Base-by-base conservation (phyloP, 2,888 invertebrate genomes). In the Tipula lateralis region DNA sequence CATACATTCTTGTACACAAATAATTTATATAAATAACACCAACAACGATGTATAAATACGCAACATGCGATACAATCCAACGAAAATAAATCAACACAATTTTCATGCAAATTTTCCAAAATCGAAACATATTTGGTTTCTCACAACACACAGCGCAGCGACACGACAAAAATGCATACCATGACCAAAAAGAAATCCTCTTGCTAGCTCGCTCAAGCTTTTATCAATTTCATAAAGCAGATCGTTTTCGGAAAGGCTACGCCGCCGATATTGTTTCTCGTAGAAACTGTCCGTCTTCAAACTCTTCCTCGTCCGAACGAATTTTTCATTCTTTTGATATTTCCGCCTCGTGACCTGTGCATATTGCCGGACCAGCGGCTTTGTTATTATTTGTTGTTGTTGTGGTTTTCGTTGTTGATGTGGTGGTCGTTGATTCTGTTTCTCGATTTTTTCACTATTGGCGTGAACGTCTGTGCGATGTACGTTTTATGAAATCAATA, bases 181-280 rank as follows among this genome's bases (percentile, higher is more conserved):
- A 88, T 88, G 88, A 87, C 89, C 90, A 89, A 92, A 91, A 88
- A 94, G 91, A 90, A 94, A 94, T 88, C 93, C 93, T 88, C 91
- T 92, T 87, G 93, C 92, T 88, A 92, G 88, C 87, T 88, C 88
- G 4, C 89, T 89, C 87, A 92, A 91, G 86, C 92, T 91, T 86
- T 91, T 91, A 90, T 93, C 93, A 89, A 94, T 93, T 91, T 94
- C 94, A 89, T 92, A 92, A 89, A 94, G 91, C 86, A 94, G 91
- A 89, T 90, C 90, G 86, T 89, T 90, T 86, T 90, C 90, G 29
- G 90, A 90, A 89, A 90, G 90, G 87, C 90, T 90, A 86, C 89
- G 89, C 36, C 90, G 89, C 86, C 89, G 83, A 34, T 83, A 82
- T 82, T 82, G 30, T 16, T 82, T 82, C 16, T 82, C 82, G 30